A percentile compares a stretch with the other conserved stretches of the same genome.
phyloP scores from a whole-genome alignment of 1,140 invertebrate genomes.

The Drosophila repleta region DNA sequence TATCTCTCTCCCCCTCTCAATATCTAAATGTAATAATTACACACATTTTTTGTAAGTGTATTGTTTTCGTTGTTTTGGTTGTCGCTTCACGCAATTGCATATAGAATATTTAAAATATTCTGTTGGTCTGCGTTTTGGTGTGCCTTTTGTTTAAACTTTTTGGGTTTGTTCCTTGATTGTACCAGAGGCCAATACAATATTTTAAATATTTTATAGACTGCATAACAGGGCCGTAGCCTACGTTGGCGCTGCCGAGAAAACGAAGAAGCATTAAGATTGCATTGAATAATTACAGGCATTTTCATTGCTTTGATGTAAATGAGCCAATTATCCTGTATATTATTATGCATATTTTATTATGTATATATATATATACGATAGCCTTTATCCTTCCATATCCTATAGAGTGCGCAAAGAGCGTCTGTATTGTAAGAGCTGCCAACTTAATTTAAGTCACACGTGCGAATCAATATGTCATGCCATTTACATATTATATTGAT shows the following conservation, averaged over 20 bases:
- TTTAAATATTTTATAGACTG: conserved; percentile 81
- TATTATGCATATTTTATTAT: background rate
- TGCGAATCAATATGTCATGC: conserved; percentile 39
- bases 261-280: conserved; percentile 56
- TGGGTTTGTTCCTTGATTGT: conserved; percentile 48
- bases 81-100: conserved; percentile 66
- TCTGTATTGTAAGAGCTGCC: conserved; percentile 63
- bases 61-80: conserved; percentile 23
- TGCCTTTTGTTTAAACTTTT: conserved; percentile 20
- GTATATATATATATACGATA: conserved; percentile 6
- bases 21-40: conserved; percentile 14
- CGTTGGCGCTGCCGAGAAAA: conserved; percentile 6
- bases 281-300: conserved; percentile 83
- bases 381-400: conserved; percentile 15
- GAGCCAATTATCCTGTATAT: conserved; percentile 34
- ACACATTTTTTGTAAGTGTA: background rate
- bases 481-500: conserved; percentile 23
- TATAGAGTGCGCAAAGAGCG: conserved; percentile 51
- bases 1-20: conserved; percentile 8
- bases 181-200: conserved; percentile 70
- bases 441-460: conserved; percentile 52
- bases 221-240: conserved; percentile 57
- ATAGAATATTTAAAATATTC: conserved; percentile 80
- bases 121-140: conserved; percentile 64
- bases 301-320: conserved; percentile 80